These are phyloP conservation scores for Epicampocera succincta DNA, from an alignment of 2,888 invertebrate species.

Conservation along the genomic window DNA sequence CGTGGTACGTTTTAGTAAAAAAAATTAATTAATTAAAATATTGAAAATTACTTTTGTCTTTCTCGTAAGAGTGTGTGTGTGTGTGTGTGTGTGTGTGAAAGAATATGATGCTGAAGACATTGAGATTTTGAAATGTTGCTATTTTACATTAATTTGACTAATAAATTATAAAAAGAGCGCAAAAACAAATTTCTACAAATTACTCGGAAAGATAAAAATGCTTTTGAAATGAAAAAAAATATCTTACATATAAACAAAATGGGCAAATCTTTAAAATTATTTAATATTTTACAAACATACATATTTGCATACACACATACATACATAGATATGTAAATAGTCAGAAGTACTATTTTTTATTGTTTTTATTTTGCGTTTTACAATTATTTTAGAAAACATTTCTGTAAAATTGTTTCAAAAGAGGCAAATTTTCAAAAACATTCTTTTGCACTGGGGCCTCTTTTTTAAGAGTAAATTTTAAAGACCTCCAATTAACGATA, in stretches of 20 bases:
- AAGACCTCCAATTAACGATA: no score
- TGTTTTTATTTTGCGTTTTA: no score
- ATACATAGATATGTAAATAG: no score
- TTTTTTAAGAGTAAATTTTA: no score
- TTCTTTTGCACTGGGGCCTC: no score
- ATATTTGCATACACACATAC: no score
- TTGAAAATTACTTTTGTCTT: slow-evolving; percentile 42
- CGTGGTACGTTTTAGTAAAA: slow-evolving; percentile 53
- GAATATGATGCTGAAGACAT: slow-evolving; percentile 38
- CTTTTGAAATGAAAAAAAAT: not conserved
- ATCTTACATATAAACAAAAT: not conserved
- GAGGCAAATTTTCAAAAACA: no score
- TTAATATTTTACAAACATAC: not conserved
- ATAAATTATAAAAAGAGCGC: slow-evolving; percentile 35
- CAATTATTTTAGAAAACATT: no score
- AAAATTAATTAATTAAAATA: slow-evolving; percentile 19
- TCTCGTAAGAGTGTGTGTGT: slow-evolving; percentile 15
- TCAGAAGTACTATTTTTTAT: no score
- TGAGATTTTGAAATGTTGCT: slow-evolving; percentile 36
- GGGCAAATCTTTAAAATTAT: not conserved
- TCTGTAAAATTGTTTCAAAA: no score
- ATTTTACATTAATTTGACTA: slow-evolving; percentile 48
- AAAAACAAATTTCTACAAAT: not conserved
- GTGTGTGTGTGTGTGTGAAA: slow-evolving; percentile 19
- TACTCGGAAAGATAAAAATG: not conserved